A percentile compares a stretch with the other conserved stretches of the same genome.
Evolutionary conservation across 2,888 invertebrate species (phyloP).

Genomic region (Sepioteuthis lessoniana): DNA sequence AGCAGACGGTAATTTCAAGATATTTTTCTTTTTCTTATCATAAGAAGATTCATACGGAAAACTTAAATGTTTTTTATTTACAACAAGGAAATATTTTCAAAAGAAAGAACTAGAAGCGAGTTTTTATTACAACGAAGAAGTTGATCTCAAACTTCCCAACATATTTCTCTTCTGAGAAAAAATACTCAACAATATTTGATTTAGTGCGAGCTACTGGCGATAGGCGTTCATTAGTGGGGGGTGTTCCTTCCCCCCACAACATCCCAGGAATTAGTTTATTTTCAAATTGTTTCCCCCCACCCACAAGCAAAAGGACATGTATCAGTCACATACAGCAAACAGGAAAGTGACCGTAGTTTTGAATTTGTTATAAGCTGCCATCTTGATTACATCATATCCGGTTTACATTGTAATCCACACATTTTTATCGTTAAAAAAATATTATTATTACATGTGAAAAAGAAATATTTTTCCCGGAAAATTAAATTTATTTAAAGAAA

Average conservation of each 20-base stretch:
- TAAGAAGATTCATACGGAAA: too few relatives aligned
- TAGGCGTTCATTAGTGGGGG: background rate
- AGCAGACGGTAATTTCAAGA: too few relatives aligned
- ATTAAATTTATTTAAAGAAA: background rate
- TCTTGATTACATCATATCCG: background rate
- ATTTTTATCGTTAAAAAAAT: too few relatives aligned
- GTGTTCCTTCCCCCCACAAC: background rate
- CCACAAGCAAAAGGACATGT: background rate
- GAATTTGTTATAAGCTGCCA: background rate
- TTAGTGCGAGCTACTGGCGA: slow-evolving; percentile 33
- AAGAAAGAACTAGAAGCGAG: background rate
- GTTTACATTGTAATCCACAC: background rate
- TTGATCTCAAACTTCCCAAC: background rate
- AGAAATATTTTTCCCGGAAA: background rate
- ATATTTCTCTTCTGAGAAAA: background rate
- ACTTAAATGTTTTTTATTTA: background rate
- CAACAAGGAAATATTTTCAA: background rate
- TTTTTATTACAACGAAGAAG: background rate
- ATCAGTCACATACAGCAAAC: background rate
- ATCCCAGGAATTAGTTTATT: background rate
- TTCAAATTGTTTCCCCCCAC: background rate
- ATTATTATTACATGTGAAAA: background rate
- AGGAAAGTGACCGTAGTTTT: background rate
- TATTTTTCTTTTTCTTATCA: too few relatives aligned
- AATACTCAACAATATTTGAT: background rate